These are phyloP conservation scores for Porites evermanni DNA, from an alignment of 92 coral and sea anemone species.

Conservation along the genomic window DNA sequence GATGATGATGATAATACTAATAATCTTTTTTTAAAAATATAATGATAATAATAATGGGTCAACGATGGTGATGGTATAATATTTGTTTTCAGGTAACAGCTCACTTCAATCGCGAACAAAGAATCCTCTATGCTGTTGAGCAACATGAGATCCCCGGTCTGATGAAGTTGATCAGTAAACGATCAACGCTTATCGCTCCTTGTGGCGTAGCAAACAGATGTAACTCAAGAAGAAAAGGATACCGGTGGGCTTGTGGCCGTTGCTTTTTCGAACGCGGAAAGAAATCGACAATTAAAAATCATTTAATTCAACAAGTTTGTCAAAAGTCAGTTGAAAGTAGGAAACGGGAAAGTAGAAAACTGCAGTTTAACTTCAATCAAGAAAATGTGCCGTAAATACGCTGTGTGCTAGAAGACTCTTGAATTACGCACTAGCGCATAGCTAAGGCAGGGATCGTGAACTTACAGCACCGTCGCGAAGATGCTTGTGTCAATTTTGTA, in stretches of 20 bases:
- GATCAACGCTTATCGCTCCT: not conserved
- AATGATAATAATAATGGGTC: no score
- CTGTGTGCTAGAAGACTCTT: no score
- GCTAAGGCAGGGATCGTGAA: no score
- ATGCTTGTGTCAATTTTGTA: no score
- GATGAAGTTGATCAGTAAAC: constrained; percentile 21
- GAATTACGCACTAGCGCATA: no score
- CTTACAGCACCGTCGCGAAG: no score
- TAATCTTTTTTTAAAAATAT: no score
- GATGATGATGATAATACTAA: no score
- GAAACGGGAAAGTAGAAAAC: not conserved
- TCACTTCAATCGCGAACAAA: constrained; percentile 10
- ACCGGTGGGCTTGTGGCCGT: constrained; percentile 69
- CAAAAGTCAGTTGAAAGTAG: constrained; percentile 37
- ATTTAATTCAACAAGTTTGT: constrained; percentile 58
- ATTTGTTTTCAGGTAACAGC: not conserved
- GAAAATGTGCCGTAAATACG: not conserved
- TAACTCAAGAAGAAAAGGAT: constrained; percentile 52
- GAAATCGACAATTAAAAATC: constrained; percentile 68
- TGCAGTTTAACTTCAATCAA: not conserved
- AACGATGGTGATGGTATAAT: not conserved
- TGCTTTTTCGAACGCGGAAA: constrained; percentile 64
- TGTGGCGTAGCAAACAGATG: constrained; percentile 31
- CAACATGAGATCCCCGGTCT: constrained; percentile 39
- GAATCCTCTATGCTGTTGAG: constrained; percentile 9